Base-by-base conservation (phyloP, 37 sponge, comb jelly and placozoan species). In the Hexactinellida sp. region DNA sequence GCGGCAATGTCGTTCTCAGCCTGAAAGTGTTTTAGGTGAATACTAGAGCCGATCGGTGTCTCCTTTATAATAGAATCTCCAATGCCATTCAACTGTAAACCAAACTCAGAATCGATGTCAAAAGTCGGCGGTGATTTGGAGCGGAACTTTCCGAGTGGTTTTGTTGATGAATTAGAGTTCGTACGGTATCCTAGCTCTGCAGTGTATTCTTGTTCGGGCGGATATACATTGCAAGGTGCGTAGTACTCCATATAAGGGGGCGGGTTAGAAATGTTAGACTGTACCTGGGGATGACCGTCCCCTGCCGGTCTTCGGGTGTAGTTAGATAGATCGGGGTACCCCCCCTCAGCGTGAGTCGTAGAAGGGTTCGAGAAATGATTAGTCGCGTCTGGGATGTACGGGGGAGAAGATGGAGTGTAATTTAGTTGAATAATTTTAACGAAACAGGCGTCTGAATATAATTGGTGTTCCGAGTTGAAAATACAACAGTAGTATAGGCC, bases 401-500 rank as follows among this genome's bases (percentile, higher is more conserved):
- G 52, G 13, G 52, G 52, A 47, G 52, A 47, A 16, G 52, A 16
- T 19, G 16, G 52, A 47, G 52, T 19, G 16, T 63, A 63, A 23
- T 28, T n/a, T 3, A n/a, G 30, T 10, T 10, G 76, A 32, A 63
- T 28, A n/a, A 63, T 23, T n/a, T 7, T 63, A n/a, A 63, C 76
- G 5, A 63, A n/a, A 63, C 76, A 63, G 34, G 76, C 28, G 34
- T 63, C 76, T 25, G 76, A 63, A n/a, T 63, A 63, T 7, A 63
- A 28, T n/a, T 63, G 21, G 5, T 63, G 28, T 21, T 3, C 30
- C 25, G 76, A 63, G 84, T 95, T 95, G 41, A 84, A 86, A 19
- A 90, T 94, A 28, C 96, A 52, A 54, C 96, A 95, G 87, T 87
- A 88, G 87, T 95, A 95, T 83, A 39, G 52, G 0, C 93, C 92